phyloP scores from a whole-genome alignment of 1,140 invertebrate genomes.

The Dendrolimus kikuchii region DNA sequence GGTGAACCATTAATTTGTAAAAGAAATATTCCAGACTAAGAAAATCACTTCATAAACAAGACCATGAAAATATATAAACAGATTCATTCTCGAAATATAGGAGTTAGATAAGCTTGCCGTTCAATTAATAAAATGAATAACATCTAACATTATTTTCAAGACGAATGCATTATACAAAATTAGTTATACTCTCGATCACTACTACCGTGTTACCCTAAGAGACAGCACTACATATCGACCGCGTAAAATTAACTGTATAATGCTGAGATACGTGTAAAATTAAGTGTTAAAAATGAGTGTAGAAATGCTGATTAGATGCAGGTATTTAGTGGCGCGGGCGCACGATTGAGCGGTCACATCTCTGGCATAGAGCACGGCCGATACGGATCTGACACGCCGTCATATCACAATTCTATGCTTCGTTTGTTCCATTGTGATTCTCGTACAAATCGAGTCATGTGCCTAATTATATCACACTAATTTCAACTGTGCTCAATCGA shows the following conservation, averaged over 20 bases:
- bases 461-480: slow-evolving; percentile 62
- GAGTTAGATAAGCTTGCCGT: too few species aligned
- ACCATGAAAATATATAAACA: too few species aligned
- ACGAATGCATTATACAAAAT: not conserved
- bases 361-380: slow-evolving; percentile 40
- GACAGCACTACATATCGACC: slow-evolving; percentile 4
- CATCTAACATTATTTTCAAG: not conserved
- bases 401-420: slow-evolving; percentile 65
- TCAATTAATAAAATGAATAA: too few species aligned
- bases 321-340: slow-evolving; percentile 55
- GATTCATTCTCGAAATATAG: too few species aligned
- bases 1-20: too few species aligned
- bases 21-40: too few species aligned
- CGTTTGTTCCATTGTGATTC: slow-evolving; percentile 60
- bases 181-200: not conserved
- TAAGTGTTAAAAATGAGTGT: slow-evolving; percentile 71
- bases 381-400: slow-evolving; percentile 52
- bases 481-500: slow-evolving; percentile 51
- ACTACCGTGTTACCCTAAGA: slow-evolving; percentile 4
- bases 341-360: slow-evolving; percentile 64
- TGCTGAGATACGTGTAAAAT: slow-evolving; percentile 69
- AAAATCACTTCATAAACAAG: too few species aligned
- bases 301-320: slow-evolving; percentile 68
- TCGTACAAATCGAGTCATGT: slow-evolving; percentile 63
- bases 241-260: slow-evolving; percentile 58